These are phyloP conservation scores for Congeria kusceri DNA, from an alignment of 2,888 invertebrate genomes.

Conservation along the genomic window DNA sequence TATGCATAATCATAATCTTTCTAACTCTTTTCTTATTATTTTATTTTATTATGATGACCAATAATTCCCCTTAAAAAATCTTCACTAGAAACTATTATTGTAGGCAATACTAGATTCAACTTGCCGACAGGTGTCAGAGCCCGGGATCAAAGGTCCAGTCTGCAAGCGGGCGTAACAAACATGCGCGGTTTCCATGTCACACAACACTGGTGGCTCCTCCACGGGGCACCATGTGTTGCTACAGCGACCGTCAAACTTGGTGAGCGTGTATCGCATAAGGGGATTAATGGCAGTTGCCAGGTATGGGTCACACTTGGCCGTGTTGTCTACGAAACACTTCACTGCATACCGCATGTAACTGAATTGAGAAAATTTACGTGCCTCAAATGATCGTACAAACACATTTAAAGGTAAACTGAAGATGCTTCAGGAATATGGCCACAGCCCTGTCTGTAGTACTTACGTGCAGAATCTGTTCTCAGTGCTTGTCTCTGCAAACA, in stretches of 20 bases:
- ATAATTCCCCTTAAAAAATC: too few species aligned
- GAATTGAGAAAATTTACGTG: neutral
- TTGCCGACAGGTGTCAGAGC: too few species aligned
- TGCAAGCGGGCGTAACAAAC: constrained; percentile 12
- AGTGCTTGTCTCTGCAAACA: constrained; percentile 22
- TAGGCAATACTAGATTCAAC: too few species aligned
- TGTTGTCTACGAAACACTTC: constrained; percentile 34
- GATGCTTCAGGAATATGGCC: too few species aligned
- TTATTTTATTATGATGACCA: too few species aligned
- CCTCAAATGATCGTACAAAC: too few species aligned
- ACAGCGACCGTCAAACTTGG: constrained; percentile 39
- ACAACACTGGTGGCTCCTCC: constrained; percentile 17
- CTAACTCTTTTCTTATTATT: too few species aligned
- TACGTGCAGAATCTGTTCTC: constrained; percentile 51
- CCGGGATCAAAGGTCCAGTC: too few species aligned
- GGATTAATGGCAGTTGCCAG: constrained; percentile 19
- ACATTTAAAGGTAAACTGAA: too few species aligned
- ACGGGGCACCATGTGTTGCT: constrained; percentile 38
- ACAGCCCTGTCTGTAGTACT: too few species aligned
- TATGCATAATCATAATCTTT: too few species aligned
- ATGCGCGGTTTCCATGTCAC: constrained; percentile 27
- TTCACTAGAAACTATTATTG: too few species aligned
- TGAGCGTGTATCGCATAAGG: neutral
- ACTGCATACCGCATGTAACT: constrained; percentile 30
- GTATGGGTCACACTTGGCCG: constrained; percentile 25